phyloP scores from a whole-genome alignment of 2,888 invertebrate genomes.

The Eucriotettix oculatus region DNA sequence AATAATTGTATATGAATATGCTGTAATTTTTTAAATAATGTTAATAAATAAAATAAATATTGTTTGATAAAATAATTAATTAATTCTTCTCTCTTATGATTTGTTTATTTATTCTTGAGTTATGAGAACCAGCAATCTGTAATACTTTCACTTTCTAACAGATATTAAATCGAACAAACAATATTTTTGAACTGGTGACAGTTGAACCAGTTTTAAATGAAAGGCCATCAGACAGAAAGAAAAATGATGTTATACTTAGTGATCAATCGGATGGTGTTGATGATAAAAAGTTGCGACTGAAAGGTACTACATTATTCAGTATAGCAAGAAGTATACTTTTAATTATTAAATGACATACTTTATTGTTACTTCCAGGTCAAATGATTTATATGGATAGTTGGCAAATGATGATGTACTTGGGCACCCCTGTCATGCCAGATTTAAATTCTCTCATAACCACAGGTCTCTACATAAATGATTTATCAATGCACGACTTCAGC shows the following conservation, averaged over 20 bases:
- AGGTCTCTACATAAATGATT: conserved; percentile 91
- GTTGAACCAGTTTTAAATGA: conserved; percentile 67
- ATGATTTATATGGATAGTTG: conserved; percentile 99
- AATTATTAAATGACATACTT: not conserved
- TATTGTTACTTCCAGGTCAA: conserved; percentile 50
- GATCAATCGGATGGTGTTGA: conserved; percentile 45
- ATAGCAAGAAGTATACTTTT: not conserved
- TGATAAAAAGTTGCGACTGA: conserved; percentile 60
- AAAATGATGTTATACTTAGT: conserved; percentile 36
- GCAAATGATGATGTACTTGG: conserved; percentile 93
- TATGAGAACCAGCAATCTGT: not conserved
- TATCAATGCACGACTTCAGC: conserved; percentile 98
- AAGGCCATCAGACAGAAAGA: conserved; percentile 36
- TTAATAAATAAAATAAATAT: too few species aligned
- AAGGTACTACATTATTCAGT: conserved; percentile 23
- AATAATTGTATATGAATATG: too few species aligned
- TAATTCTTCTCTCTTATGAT: not conserved
- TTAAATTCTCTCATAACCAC: conserved; percentile 81
- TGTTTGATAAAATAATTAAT: too few species aligned
- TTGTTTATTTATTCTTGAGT: conserved; percentile 3
- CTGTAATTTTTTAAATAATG: too few species aligned
- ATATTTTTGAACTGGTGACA: conserved; percentile 88
- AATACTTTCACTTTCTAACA: conserved; percentile 23
- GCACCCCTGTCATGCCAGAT: conserved; percentile 92
- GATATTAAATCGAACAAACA: conserved; percentile 90